Percentiles rank a stretch among this genome's conserved stretches.
These are phyloP conservation scores for Leptinotarsa defecta DNA, from an alignment of 1,140 invertebrate species.

Conservation along the genomic window DNA sequence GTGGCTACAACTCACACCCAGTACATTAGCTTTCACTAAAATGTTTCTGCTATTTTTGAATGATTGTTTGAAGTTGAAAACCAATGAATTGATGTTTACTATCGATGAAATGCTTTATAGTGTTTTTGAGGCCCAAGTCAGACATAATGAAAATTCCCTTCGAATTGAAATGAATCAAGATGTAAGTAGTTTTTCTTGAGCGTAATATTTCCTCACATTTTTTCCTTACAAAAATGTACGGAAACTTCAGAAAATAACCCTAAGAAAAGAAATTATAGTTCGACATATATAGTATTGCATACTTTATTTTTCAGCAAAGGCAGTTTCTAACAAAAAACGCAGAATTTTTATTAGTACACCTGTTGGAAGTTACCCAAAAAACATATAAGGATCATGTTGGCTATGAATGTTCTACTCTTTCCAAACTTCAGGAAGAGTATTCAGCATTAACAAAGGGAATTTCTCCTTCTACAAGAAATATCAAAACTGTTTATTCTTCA, in stretches of 20 bases:
- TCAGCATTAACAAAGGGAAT: slow-evolving; percentile 46
- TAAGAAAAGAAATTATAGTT: too few species aligned
- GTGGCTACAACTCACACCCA: slow-evolving; percentile 72
- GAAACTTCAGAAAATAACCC: too few species aligned
- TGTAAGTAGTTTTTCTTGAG: slow-evolving; percentile 54
- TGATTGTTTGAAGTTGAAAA: slow-evolving; percentile 71
- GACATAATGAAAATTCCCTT: slow-evolving; percentile 66
- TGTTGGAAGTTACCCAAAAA: slow-evolving; percentile 60
- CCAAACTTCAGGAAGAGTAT: slow-evolving; percentile 52
- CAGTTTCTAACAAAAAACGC: slow-evolving; percentile 63
- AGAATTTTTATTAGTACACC: slow-evolving; percentile 60
- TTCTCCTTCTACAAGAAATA: slow-evolving; percentile 46
- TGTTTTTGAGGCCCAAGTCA: slow-evolving; percentile 70
- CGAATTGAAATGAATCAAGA: slow-evolving; percentile 63
- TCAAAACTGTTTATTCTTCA: slow-evolving; percentile 55
- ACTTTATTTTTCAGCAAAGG: slow-evolving; percentile 53
- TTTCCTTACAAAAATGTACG: too few species aligned
- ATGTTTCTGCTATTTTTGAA: slow-evolving; percentile 68
- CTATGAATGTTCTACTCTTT: slow-evolving; percentile 52
- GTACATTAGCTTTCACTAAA: slow-evolving; percentile 73
- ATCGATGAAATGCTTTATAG: slow-evolving; percentile 68
- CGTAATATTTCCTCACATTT: too few species aligned
- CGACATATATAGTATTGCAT: too few species aligned
- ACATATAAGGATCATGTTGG: slow-evolving; percentile 55
- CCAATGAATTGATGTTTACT: slow-evolving; percentile 65